Evolutionary conservation across 2,797 vertebrate genomes (phyloP).

Genomic region (Argyrosomus regius): DNA sequence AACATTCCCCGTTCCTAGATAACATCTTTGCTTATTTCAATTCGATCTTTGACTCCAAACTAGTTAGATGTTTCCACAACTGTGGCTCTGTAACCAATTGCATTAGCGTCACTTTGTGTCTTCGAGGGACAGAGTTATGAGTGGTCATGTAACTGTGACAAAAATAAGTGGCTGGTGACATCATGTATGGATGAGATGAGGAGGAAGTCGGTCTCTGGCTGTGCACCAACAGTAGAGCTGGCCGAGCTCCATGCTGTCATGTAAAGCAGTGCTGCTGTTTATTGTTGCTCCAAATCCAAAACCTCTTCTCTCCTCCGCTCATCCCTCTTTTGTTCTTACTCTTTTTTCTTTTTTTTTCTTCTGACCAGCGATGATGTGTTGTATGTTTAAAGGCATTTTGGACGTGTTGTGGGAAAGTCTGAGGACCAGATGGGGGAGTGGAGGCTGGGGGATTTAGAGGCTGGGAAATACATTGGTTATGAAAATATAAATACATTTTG

Average conservation of each 20-base stretch:
- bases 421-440: constrained; percentile 78
- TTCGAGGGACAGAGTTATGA: neutral
- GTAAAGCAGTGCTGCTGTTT: constrained; percentile 50
- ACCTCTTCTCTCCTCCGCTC: neutral
- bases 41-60: neutral
- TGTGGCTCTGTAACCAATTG: constrained; percentile 1
- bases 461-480: constrained; percentile 74
- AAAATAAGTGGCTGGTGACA: constrained; percentile 35
- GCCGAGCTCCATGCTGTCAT: constrained; percentile 46
- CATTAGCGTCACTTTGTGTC: constrained; percentile 2
- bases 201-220: neutral
- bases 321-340: constrained; percentile 21
- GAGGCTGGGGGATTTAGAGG: constrained; percentile 63
- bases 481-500: constrained; percentile 66
- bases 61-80: neutral
- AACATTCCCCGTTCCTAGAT: neutral
- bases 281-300: constrained; percentile 22
- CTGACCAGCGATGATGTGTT: constrained; percentile 55
- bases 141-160: constrained; percentile 21
- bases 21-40: constrained; percentile 1
- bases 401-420: constrained; percentile 77
- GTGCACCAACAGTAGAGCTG: constrained; percentile 28
- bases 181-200: constrained; percentile 31
- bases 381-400: constrained; percentile 62
- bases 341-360: constrained; percentile 17